Evolutionary conservation across 2,888 invertebrate genomes (phyloP), one percentile per base, ranked within the genome.

Genomic region (Cheilosia variabilis): DNA sequence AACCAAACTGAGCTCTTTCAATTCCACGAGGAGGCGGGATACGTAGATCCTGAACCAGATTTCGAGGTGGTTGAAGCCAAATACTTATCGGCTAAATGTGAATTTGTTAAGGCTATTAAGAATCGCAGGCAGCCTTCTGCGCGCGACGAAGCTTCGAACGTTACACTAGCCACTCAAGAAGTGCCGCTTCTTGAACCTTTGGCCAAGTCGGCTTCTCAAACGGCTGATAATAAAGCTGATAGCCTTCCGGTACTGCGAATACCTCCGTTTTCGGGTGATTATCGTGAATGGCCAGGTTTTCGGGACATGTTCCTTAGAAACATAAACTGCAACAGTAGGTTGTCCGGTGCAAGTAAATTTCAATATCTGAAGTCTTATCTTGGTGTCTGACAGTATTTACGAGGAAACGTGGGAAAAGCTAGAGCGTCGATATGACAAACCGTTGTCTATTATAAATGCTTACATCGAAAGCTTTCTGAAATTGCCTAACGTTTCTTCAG

Each of bases 331-430:
- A 57, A 47, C 6, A 22, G 13, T 0, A 43, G 22, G 13, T 37
- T 69, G 37, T 57, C 47, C 4, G 22, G 57, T 57, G 10, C 58
- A n/a, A 58, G 50, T 37, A 71, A 60, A 57, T 50, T 71, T 52
- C 31, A 50, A 15, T 72, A 72, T 13, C 19, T 71, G 13, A 58
- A 71, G 50, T 50, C 47, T 17, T n/a, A 50, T n/a, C 34, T 58
- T 10, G 41, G 41, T 41, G 41, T 24, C 24, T 2, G 22, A 52
- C 10, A 15, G 15, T 10, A 52, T 15, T 10, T 52, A 52, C 5
- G 22, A 10, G 24, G 4, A 22, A 13, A 24, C 52, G 10, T 52
- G 52, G 52, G 52, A 52, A 24, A 52, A 52, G 9, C n/a, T 52
- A 4, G 22, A 52, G 10, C 13, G 24, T 22, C 52, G 47, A 17